Evolutionary conservation across 2,888 invertebrate genomes (phyloP).

Genomic region (Lasioglossum zephyrum): DNA sequence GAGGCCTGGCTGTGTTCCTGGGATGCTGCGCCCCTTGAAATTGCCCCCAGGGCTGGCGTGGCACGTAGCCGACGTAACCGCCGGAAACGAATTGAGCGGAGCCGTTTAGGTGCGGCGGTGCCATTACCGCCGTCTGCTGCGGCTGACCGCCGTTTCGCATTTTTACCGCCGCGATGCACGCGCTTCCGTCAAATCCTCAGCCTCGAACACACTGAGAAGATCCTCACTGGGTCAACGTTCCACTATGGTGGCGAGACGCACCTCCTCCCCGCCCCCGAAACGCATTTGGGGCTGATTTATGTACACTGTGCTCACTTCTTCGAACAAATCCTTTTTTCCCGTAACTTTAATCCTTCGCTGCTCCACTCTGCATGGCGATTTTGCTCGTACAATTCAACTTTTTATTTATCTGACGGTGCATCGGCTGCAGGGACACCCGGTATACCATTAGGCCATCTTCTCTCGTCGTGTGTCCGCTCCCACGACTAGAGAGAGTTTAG

Average conservation of each 20-base stretch:
- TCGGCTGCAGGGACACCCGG: not conserved
- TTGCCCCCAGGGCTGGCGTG: constrained; percentile 85
- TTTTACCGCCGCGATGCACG: constrained; percentile 55
- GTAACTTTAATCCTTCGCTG: not conserved
- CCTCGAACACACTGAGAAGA: constrained; percentile 16
- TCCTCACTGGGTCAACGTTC: constrained; percentile 51
- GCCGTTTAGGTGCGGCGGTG: constrained; percentile 84
- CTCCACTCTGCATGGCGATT: not conserved
- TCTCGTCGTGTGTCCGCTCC: too few relatives aligned
- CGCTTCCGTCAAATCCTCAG: constrained; percentile 37
- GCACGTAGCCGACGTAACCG: constrained; percentile 86
- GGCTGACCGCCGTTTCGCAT: constrained; percentile 82
- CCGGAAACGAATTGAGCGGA: constrained; percentile 85
- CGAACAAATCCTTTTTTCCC: not conserved
- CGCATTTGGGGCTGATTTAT: constrained; percentile 32
- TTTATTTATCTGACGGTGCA: not conserved
- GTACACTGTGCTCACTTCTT: not conserved
- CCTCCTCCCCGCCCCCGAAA: not conserved
- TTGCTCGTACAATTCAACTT: not conserved
- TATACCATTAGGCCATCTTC: too few relatives aligned
- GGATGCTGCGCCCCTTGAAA: constrained; percentile 75
- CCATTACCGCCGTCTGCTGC: constrained; percentile 82
- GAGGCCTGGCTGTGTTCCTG: constrained; percentile 73
- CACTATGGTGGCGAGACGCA: constrained; percentile 5
- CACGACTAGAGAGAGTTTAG: too few relatives aligned